Percentiles rank a stretch among this genome's conserved stretches.
Conservation (phyloP, 1,140 invertebrate species). For the Drosophila pruinosa region DNA sequence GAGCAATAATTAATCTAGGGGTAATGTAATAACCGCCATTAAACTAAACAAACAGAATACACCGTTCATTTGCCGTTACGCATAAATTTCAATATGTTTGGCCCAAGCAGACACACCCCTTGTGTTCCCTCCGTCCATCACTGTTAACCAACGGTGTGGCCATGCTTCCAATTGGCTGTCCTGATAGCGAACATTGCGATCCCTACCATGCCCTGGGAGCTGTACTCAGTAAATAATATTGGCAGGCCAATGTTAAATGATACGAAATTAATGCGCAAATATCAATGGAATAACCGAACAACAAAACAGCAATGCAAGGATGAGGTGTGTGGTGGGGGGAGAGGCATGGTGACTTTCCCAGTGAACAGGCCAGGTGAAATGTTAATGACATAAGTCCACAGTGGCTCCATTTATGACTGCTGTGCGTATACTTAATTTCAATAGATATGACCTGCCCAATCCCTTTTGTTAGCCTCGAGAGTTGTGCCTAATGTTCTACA, state of each 20-base stretch:
- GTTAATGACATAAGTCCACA: conserved; percentile 29
- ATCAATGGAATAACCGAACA: conserved; percentile 29
- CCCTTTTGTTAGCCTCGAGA: neutral
- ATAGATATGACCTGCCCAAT: neutral
- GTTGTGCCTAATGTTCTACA: neutral
- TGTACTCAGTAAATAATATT: conserved; percentile 65
- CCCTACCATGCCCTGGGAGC: conserved; percentile 8
- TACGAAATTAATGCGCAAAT: conserved; percentile 74
- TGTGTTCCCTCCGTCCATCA: neutral
- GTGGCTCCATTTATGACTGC: conserved; percentile 15
- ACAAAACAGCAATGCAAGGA: conserved; percentile 1
- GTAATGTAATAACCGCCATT: conserved; percentile 74
- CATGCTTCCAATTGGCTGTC: conserved; percentile 58
- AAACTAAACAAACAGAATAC: conserved; percentile 72
- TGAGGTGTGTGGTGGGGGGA: conserved; percentile 4
- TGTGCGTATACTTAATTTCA: conserved; percentile 26
- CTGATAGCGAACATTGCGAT: conserved; percentile 6
- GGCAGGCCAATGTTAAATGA: conserved; percentile 64
- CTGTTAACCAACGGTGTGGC: neutral
- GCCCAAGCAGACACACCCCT: conserved; percentile 4
- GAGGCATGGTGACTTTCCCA: conserved; percentile 8
- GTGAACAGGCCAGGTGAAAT: conserved; percentile 25
- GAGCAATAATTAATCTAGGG: conserved; percentile 61
- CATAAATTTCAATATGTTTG: conserved; percentile 68
- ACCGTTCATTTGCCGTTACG: conserved; percentile 32